Base-by-base conservation (phyloP, 2,113 vertebrate genomes). In the Chionis minor region DNA sequence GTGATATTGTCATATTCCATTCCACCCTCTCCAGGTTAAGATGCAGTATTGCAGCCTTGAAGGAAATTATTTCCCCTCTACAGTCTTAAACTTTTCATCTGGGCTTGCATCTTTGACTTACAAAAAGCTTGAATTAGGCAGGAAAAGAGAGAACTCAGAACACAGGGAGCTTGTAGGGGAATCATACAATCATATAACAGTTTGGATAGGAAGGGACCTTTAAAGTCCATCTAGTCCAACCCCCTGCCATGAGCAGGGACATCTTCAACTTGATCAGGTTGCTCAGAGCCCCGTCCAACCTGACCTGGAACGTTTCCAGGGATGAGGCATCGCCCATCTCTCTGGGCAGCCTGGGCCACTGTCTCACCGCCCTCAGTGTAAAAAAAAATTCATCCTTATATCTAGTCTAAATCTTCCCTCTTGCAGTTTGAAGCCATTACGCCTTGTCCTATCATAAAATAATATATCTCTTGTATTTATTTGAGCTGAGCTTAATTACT, bases 21-120 rank as follows among this genome's bases (percentile, higher is more conserved):
- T 95, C 97, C 94, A 92, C 97, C 97, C 98, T 97, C 97, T 98
- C 97, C 96, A 97, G 98, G 98, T 67, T 97, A 96, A 96, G 95
- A 90, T 70, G 91, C 67, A 94, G 93, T 73, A 94, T 40, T 92
- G 91, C 95, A 97, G 94, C 67, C 88, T 83, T 81, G 20, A 78
- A 96, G 85, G 63, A 97, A 92, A 23, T 24, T 32, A 58, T 61
- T 96, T 86, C 44, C 23, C 52, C 9, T 80, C 27, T 45, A 26
- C 51, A 42, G n/a, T 42, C 52, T 63, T 71, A 71, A 65, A 52
- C 49, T 81, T 88, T 69, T 91, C 30, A 81, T 62, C 58, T 45
- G 35, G 22, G 40, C 35, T 87, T 81, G 35, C 35, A 20, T 19
- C 28, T 90, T 80, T 77, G 35, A 42, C 44, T 92, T 79, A 16